Conservation (phyloP, 2,888 invertebrate species). For the Exephanes ischioxanthus region DNA sequence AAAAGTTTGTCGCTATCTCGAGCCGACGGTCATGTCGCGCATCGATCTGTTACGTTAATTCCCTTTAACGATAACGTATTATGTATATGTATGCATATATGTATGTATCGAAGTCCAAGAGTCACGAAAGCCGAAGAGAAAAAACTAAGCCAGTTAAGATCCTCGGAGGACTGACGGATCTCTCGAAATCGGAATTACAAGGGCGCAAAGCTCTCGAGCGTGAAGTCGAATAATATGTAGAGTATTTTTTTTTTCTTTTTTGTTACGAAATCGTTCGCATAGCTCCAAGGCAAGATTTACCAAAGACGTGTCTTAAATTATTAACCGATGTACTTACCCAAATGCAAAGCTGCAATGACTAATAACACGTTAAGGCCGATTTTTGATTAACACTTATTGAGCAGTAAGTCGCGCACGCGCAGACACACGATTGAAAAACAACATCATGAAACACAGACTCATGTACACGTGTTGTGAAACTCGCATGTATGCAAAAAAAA, state of each 20-base stretch:
- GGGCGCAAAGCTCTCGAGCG: slow-evolving; percentile 25
- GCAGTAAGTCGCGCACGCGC: slow-evolving; percentile 71
- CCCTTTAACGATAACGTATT: slow-evolving; percentile 56
- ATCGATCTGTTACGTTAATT: slow-evolving; percentile 58
- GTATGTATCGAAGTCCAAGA: slow-evolving; percentile 62
- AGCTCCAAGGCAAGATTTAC: slow-evolving; percentile 78
- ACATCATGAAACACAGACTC: slow-evolving; percentile 43
- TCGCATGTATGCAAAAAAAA: slow-evolving; percentile 59
- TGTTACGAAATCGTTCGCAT: slow-evolving; percentile 29
- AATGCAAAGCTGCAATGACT: slow-evolving; percentile 76
- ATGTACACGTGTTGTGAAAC: slow-evolving; percentile 31
- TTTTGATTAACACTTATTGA: slow-evolving; percentile 68
- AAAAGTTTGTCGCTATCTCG: background rate
- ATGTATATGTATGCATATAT: slow-evolving; percentile 65
- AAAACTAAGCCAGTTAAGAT: slow-evolving; percentile 42
- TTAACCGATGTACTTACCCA: slow-evolving; percentile 81
- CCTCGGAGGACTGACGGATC: slow-evolving; percentile 29
- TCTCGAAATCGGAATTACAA: slow-evolving; percentile 8
- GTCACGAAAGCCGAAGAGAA: slow-evolving; percentile 48
- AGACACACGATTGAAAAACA: slow-evolving; percentile 35
- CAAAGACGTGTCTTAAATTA: slow-evolving; percentile 82
- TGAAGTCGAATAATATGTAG: background rate
- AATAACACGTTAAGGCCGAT: slow-evolving; percentile 74
- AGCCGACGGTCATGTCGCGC: slow-evolving; percentile 23
- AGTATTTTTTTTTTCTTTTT: slow-evolving; percentile 29